These are phyloP conservation scores for Saguinus imperator DNA, from an alignment of 2,113 vertebrate genomes.

Conservation along the genomic window DNA sequence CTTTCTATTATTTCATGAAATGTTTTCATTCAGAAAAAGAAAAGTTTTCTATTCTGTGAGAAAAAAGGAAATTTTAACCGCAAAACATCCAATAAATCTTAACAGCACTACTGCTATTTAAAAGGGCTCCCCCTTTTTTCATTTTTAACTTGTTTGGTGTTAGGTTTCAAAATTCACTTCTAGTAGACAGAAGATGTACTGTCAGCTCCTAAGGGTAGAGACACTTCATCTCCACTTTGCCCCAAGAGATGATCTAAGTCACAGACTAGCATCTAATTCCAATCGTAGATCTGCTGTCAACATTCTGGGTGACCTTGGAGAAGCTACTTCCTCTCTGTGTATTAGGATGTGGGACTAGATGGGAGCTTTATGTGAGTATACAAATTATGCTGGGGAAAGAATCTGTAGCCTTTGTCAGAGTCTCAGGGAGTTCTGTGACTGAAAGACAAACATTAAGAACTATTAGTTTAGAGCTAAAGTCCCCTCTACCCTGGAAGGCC, in stretches of 20 bases:
- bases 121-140: neutral
- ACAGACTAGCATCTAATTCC: neutral
- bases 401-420: neutral
- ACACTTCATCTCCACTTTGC: neutral
- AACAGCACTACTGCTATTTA: constrained; percentile 18
- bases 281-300: neutral
- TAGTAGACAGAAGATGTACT: neutral
- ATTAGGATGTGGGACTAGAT: neutral
- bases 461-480: neutral
- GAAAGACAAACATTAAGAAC: constrained; percentile 33
- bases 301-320: neutral
- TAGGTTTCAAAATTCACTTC: constrained; percentile 68
- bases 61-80: neutral
- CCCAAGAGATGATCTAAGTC: neutral
- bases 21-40: neutral
- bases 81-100: constrained; percentile 24
- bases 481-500: neutral
- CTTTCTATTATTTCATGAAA: neutral
- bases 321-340: neutral
- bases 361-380: neutral
- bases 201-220: neutral
- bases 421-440: neutral
- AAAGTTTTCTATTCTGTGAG: neutral
- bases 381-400: constrained; percentile 23
- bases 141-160: neutral